A percentile compares a stretch with the other conserved stretches of the same genome.
These are phyloP conservation scores for Stegodyphus dumicola DNA, from an alignment of 1,140 invertebrate species.

Conservation along the genomic window DNA sequence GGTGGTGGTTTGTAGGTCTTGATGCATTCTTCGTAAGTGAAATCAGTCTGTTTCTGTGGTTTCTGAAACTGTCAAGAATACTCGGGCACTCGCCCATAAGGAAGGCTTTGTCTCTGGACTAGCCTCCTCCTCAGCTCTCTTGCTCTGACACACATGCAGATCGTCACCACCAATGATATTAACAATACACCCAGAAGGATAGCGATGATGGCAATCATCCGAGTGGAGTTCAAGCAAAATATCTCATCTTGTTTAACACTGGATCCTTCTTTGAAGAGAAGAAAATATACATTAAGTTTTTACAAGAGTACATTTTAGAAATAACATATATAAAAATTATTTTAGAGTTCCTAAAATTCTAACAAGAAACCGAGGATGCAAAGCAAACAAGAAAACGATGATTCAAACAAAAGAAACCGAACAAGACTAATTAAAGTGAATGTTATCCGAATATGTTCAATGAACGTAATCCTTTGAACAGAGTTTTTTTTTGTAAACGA, in stretches of 20 bases:
- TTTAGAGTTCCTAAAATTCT: no score
- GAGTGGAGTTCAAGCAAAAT: slow-evolving; percentile 79
- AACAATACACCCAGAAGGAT: slow-evolving; percentile 77
- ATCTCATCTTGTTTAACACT: slow-evolving; percentile 64
- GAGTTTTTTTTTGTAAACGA: no score
- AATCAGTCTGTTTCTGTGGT: neutral
- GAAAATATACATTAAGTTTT: no score
- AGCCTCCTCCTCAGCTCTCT: slow-evolving; percentile 33
- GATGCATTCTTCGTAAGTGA: neutral
- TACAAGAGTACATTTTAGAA: no score
- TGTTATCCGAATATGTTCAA: no score
- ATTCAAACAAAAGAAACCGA: no score
- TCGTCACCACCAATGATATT: slow-evolving; percentile 75
- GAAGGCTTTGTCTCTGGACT: neutral
- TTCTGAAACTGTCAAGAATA: slow-evolving; percentile 34
- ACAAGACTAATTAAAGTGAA: no score
- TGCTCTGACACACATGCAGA: slow-evolving; percentile 73
- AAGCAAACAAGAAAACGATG: no score
- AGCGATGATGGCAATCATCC: slow-evolving; percentile 78
- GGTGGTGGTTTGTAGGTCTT: slow-evolving; percentile 39
- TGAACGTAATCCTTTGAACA: no score
- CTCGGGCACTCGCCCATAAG: slow-evolving; percentile 2
- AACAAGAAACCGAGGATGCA: no score
- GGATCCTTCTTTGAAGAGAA: neutral
- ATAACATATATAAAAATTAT: no score